Percentiles rank a stretch among this genome's conserved stretches.
These are phyloP conservation scores for Ranitomeya variabilis DNA, from an alignment of 2,113 vertebrate species.

Conservation along the genomic window DNA sequence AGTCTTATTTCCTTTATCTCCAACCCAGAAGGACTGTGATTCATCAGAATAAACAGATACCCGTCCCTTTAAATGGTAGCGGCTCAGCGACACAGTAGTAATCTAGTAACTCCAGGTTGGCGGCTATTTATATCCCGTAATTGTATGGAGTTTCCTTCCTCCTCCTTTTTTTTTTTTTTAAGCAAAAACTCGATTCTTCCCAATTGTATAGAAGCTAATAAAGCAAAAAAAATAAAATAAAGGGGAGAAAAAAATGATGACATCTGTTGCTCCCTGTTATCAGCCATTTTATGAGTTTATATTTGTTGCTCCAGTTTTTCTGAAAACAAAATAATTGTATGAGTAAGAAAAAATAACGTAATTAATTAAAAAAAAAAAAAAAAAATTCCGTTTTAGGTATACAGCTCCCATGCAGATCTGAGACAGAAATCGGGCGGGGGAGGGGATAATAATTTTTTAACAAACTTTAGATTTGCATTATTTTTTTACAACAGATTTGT, in stretches of 20 bases:
- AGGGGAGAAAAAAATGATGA: no score
- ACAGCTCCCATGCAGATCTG: not conserved
- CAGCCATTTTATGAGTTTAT: not conserved
- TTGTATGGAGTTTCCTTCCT: conserved; percentile 24
- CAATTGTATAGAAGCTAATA: no score
- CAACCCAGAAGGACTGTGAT: not conserved
- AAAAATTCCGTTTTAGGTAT: not conserved
- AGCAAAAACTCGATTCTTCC: not conserved
- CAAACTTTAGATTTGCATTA: no score
- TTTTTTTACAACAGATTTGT: not conserved
- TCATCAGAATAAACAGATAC: not conserved
- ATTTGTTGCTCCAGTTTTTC: no score
- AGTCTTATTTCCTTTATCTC: not conserved
- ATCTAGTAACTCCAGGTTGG: not conserved
- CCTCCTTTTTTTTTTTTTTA: not conserved
- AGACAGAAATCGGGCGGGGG: no score
- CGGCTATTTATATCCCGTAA: conserved; percentile 22
- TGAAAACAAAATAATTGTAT: no score
- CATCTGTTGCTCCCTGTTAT: not conserved
- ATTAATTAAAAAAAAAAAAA: no score
- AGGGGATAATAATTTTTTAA: no score
- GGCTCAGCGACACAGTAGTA: not conserved
- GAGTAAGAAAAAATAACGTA: no score
- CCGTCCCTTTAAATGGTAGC: not conserved
- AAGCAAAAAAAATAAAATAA: no score